Evolutionary conservation across 2,797 vertebrate species (phyloP), one percentile per base, ranked within the genome.

Genomic region (Anguilla marmorata): DNA sequence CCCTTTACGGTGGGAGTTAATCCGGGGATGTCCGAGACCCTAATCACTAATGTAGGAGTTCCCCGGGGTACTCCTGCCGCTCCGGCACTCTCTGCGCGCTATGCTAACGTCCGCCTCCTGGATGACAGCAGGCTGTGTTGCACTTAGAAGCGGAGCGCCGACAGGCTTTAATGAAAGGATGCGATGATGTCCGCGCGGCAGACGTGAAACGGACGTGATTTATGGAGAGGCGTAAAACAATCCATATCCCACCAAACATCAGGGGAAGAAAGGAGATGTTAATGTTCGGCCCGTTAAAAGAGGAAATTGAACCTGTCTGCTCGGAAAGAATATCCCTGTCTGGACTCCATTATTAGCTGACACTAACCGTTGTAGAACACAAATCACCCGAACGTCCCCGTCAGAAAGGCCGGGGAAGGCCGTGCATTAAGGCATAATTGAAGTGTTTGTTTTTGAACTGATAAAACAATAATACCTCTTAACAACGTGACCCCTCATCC

Each of bases 241-340:
- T 50, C 79, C 41, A 82, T n/a, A 48, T 50, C 45, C 45, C 45
- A 50, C 41, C 4, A 48, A 82, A 82, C 79, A 50, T 24, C 41
- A 50, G 41, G 79, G 45, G 19, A 50, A 48, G 79, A 50, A 3
- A n/a, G 45, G 19, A 82, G 19, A 82, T 50, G 45, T 50, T 82
- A 82, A 82, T 50, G 41, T 82, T 48, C 9, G 41, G 45, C 16
- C 45, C 9, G 79, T 82, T 48, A 50, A 82, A 41, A 82, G 79
- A 82, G 79, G 41, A 82, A 82, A 82, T 82, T 82, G 79, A 82
- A 82, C 79, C 79, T 48, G 79, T 50, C 79, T 82, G 79, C 79
- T 24, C n/a, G 21, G 79, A 82, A 82, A 82, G 21, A 24, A 50
- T 82, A 82, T 50, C 21, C 19, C 45, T 76, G 30, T 76, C 72